Evolutionary conservation across 2,888 invertebrate genomes (phyloP), one percentile per base, ranked within the genome.

Genomic region (Entomobrya multifasciata): DNA sequence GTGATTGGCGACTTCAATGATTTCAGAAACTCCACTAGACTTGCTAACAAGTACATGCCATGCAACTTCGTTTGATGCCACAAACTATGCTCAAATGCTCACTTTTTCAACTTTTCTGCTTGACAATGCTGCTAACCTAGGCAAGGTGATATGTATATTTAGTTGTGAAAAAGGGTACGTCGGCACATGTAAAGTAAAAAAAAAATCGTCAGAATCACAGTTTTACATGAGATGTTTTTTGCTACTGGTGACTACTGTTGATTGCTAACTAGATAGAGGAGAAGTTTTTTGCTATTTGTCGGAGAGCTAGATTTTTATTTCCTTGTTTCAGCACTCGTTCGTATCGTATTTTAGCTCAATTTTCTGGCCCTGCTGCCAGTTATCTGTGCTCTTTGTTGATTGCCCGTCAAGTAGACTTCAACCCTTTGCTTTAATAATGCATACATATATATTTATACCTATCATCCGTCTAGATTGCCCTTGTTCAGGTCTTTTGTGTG

Each of bases 401-500:
- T 76, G 74, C 57, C 72, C 70, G 49, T 81, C 72, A 60, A 52
- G n/a, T 52, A 44, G 70, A 47, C 20, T 44, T 27, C 44, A 47
- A 20, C 22, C 22, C 36, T 70, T 70, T 47, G 22, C 47, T 20
- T 47, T 70, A 3, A 5, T 22, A 47, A 47, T n/a, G 70, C 2
- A 17, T 36, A 70, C 30, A 49, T 52, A 83, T 83, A n/a, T n/a
- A n/a, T n/a, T n/a, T n/a, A n/a, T n/a, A n/a, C n/a, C n/a, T n/a
- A n/a, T n/a, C 74, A 62, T 36, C 76, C 76, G 82, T 83, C 82
- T 74, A 65, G 49, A 62, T 17, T 83, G 82, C 82, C 82, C 76
- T 83, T 83, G 82, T 65, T 83, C 82, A 76, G 27, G 81, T 81
- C 82, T 83, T 11, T 74, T 83, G 57, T 74, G 52, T 74, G 52